Evolutionary conservation across 2,113 vertebrate species (phyloP).

Genomic region (Gobius niger): DNA sequence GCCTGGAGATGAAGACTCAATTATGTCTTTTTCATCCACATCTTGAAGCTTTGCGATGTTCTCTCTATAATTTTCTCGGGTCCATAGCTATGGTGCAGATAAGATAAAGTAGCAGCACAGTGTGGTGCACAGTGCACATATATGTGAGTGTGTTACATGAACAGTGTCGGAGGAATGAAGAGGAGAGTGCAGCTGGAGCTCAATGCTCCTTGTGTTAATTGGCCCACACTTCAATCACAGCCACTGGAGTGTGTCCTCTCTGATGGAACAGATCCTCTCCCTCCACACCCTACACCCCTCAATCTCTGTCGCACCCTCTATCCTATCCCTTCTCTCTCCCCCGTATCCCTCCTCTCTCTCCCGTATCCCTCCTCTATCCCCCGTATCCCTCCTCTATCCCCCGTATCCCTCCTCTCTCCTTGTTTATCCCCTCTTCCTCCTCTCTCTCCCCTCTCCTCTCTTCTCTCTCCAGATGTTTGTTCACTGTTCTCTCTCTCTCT

Average conservation of each 20-base stretch:
- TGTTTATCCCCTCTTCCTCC: not conserved
- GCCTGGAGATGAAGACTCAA: conserved; percentile 25
- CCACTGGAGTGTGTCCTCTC: conserved; percentile 74
- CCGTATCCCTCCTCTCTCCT: not conserved
- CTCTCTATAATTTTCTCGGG: conserved; percentile 44
- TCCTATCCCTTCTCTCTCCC: conserved; percentile 14
- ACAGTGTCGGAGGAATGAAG: conserved; percentile 63
- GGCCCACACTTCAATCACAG: conserved; percentile 74
- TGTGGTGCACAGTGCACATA: conserved; percentile 41
- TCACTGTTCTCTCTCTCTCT: conserved; percentile 12
- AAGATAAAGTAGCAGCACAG: conserved; percentile 54
- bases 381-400: conserved; percentile 14
- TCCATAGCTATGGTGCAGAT: conserved; percentile 45
- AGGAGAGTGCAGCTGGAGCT: conserved; percentile 75
- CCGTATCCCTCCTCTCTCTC: conserved; percentile 20
- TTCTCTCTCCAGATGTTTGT: not conserved
- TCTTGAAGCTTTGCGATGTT: conserved; percentile 33
- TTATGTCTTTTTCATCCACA: conserved; percentile 21
- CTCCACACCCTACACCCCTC: conserved; percentile 11
- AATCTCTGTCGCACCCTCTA: conserved; percentile 29
- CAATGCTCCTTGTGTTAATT: conserved; percentile 74
- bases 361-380: conserved; percentile 53
- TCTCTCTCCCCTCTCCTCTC: not conserved
- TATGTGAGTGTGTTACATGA: conserved; percentile 42
- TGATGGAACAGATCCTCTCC: conserved; percentile 70